phyloP scores from a whole-genome alignment of 2,797 vertebrate species.

The Sebastes goodei region DNA sequence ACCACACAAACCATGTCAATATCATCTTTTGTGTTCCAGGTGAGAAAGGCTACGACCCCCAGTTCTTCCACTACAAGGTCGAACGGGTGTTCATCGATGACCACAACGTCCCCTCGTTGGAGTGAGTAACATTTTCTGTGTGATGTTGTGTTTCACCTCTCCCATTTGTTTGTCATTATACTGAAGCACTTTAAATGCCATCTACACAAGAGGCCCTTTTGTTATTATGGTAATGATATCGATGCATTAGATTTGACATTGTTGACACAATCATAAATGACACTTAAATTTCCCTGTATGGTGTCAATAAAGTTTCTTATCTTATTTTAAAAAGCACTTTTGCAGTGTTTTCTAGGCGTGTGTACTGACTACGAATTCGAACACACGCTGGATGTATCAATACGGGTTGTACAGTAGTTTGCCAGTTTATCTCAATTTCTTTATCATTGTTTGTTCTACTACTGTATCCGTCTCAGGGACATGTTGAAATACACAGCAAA shows the following conservation, averaged over 20 bases:
- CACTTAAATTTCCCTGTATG: too few relatives aligned
- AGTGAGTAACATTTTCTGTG: conserved; percentile 81
- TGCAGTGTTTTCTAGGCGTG: not conserved
- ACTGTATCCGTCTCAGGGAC: conserved; percentile 79
- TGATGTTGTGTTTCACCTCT: not conserved
- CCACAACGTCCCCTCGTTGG: conserved; percentile 92
- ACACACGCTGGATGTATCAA: not conserved
- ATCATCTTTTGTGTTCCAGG: conserved; percentile 75
- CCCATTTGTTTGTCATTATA: not conserved
- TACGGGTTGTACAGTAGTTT: not conserved
- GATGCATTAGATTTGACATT: not conserved
- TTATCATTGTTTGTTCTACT: not conserved
- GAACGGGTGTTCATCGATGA: conserved; percentile 92
- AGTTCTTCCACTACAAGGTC: conserved; percentile 92
- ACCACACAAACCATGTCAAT: not conserved
- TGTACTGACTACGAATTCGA: not conserved
- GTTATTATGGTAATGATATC: not conserved
- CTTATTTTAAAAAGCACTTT: not conserved
- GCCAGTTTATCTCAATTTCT: not conserved
- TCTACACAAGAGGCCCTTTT: not conserved
- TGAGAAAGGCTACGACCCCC: conserved; percentile 92
- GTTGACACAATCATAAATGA: not conserved
- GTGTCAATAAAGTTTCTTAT: not conserved
- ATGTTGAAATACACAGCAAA: conserved; percentile 90
- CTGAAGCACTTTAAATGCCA: not conserved